These are phyloP conservation scores for Thunnus thynnus DNA, from an alignment of 2,113 vertebrate genomes.

Conservation along the genomic window DNA sequence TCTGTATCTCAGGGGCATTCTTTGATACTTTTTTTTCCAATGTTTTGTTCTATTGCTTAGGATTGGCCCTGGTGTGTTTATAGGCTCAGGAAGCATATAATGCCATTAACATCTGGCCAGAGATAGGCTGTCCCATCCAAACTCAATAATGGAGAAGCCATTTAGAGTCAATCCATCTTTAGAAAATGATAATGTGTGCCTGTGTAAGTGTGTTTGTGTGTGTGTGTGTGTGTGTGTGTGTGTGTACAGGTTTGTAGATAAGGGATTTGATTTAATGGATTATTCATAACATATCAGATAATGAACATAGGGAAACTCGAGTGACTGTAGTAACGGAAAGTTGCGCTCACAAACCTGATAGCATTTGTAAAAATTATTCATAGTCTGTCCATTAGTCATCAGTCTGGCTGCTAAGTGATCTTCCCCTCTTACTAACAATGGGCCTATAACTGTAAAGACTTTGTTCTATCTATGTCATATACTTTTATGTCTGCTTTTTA, in stretches of 20 bases:
- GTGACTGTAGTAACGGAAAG: background rate
- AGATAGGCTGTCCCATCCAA: constrained; percentile 46
- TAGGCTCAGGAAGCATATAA: constrained; percentile 59
- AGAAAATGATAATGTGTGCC: constrained; percentile 36
- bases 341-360: constrained; percentile 8
- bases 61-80: constrained; percentile 35
- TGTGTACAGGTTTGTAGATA: background rate
- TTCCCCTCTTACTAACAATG: constrained; percentile 5
- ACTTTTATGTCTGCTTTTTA: background rate
- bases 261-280: constrained; percentile 20
- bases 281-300: background rate
- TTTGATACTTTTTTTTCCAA: constrained; percentile 10
- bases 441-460: fast-evolving
- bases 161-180: constrained; percentile 50
- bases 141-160: constrained; percentile 73
- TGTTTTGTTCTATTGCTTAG: constrained; percentile 20
- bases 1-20: background rate
- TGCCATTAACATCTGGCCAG: constrained; percentile 66
- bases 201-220: background rate
- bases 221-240: background rate
- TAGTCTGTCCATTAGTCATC: constrained; percentile 22
- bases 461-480: background rate
- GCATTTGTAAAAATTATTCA: background rate
- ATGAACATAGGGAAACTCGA: background rate
- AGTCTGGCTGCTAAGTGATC: constrained; percentile 9